phyloP scores from a whole-genome alignment of 2,888 invertebrate species.

The Lithosia quadra region DNA sequence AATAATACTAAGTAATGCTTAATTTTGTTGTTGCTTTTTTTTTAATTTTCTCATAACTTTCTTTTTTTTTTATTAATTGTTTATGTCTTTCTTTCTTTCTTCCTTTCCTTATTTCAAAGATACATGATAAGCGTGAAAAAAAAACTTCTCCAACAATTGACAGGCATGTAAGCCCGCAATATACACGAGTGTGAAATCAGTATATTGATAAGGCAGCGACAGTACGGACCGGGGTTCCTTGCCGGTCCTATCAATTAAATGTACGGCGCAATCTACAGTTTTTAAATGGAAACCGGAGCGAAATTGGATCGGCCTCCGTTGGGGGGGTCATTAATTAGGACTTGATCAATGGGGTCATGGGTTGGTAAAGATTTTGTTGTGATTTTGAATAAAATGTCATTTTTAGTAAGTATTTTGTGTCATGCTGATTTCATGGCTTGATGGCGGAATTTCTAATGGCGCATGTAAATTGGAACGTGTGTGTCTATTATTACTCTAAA shows the following conservation, averaged over 20 bases:
- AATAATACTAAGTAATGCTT: too few species aligned
- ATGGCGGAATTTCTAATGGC: too few species aligned
- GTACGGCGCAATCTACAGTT: slow-evolving; percentile 73
- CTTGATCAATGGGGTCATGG: slow-evolving; percentile 18
- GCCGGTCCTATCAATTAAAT: slow-evolving; percentile 80
- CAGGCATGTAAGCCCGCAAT: slow-evolving; percentile 57
- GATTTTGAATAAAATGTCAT: background rate
- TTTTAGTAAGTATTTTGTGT: too few species aligned
- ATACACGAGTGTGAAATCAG: slow-evolving; percentile 50
- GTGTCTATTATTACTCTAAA: too few species aligned
- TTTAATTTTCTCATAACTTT: too few species aligned
- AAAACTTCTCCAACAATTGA: background rate
- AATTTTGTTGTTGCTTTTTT: too few species aligned
- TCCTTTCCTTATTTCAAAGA: too few species aligned
- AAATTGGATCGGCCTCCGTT: slow-evolving; percentile 38
- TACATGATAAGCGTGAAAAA: too few species aligned
- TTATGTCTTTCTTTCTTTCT: too few species aligned
- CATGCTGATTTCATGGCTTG: too few species aligned
- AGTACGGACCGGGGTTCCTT: slow-evolving; percentile 73
- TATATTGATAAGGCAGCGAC: slow-evolving; percentile 83
- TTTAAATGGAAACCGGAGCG: slow-evolving; percentile 59
- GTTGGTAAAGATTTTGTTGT: slow-evolving; percentile 3
- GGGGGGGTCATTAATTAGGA: slow-evolving; percentile 27
- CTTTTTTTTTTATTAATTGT: too few species aligned
- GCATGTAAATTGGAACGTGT: too few species aligned